These are phyloP conservation scores for Papilio dardanus DNA, from an alignment of 1,140 invertebrate species.

Conservation along the genomic window DNA sequence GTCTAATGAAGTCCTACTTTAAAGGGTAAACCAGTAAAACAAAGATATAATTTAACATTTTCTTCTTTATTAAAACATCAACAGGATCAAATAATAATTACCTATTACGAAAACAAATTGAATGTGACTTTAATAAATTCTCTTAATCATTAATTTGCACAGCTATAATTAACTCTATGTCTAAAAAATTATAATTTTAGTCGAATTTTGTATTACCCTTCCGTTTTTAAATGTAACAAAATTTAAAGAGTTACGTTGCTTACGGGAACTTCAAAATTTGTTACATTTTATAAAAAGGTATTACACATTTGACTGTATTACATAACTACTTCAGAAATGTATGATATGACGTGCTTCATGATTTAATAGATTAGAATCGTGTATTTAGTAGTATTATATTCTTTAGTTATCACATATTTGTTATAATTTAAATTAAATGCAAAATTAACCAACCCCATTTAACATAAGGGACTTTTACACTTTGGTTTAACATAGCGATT, in stretches of 20 bases:
- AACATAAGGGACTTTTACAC: not conserved
- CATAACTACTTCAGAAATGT: slow-evolving; percentile 52
- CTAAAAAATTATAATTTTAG: slow-evolving; percentile 53
- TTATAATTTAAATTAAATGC: slow-evolving; percentile 36
- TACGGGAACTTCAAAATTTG: not conserved
- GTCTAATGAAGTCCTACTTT: too few relatives aligned
- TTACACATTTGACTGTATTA: slow-evolving; percentile 8
- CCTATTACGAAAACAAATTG: slow-evolving; percentile 58
- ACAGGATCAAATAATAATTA: slow-evolving; percentile 65
- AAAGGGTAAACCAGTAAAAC: slow-evolving; percentile 40
- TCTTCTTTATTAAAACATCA: slow-evolving; percentile 67
- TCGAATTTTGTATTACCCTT: slow-evolving; percentile 28
- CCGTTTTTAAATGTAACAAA: not conserved
- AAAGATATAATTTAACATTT: slow-evolving; percentile 47
- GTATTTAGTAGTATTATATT: slow-evolving; percentile 3
- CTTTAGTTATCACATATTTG: slow-evolving; percentile 32
- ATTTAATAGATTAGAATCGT: slow-evolving; percentile 41
- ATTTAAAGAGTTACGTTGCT: not conserved
- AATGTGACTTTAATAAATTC: slow-evolving; percentile 61
- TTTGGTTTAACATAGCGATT: slow-evolving; percentile 29
- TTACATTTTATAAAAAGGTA: slow-evolving; percentile 24
- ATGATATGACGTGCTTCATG: slow-evolving; percentile 59
- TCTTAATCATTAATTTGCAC: slow-evolving; percentile 57
- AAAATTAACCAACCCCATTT: not conserved
- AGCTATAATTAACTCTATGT: slow-evolving; percentile 52